Evolutionary conservation across 2,888 invertebrate genomes (phyloP).

Genomic region (Leptopilina syphax): DNA sequence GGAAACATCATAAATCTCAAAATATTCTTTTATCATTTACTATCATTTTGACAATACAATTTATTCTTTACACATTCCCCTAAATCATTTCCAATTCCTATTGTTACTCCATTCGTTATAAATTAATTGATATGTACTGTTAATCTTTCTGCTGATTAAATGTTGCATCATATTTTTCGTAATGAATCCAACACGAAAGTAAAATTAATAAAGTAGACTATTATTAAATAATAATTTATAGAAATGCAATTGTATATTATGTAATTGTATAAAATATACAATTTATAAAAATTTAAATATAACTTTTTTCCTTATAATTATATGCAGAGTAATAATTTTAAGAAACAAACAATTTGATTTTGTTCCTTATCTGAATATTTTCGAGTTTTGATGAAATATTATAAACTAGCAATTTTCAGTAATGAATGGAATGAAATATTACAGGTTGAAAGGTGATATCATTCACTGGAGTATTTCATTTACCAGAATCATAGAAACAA

Average conservation of each 20-base stretch:
- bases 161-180: background rate
- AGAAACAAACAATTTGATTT: background rate
- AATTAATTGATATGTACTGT: background rate
- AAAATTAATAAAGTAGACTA: too few species aligned
- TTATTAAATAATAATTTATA: too few species aligned
- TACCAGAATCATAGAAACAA: background rate
- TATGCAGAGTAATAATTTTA: background rate
- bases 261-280: too few species aligned
- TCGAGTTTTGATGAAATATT: background rate
- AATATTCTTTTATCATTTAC: slow-evolving; percentile 3
- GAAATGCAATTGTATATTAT: too few species aligned
- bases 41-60: background rate
- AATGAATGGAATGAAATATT: slow-evolving; percentile 8
- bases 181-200: background rate
- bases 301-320: too few species aligned
- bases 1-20: slow-evolving; percentile 8
- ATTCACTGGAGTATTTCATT: slow-evolving; percentile 6
- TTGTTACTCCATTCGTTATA: background rate
- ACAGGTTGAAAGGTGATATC: background rate
- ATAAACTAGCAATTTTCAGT: background rate
- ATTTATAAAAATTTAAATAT: too few species aligned
- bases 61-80: background rate
- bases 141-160: background rate
- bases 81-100: background rate
- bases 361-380: background rate